Evolutionary conservation across 2,113 vertebrate genomes (phyloP).

Genomic region (Polyodon spathula): DNA sequence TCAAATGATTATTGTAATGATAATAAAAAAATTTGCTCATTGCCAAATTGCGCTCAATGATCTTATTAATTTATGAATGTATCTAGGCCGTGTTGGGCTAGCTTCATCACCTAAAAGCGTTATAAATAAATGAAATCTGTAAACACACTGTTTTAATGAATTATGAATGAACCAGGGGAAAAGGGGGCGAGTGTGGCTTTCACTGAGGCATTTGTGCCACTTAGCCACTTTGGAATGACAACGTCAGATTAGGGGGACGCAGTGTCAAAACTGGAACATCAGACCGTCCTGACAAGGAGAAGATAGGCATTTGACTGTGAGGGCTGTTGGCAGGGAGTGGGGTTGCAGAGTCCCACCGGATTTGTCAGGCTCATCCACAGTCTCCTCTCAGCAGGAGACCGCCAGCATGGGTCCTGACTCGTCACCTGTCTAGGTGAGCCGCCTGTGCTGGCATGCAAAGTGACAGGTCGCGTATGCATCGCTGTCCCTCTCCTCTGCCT

Average conservation of each 20-base stretch:
- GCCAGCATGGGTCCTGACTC: constrained; percentile 25
- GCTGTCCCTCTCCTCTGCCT: neutral
- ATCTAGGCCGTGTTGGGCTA: too few relatives aligned
- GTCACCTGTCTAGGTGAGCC: constrained; percentile 40
- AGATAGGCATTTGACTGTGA: constrained; percentile 54
- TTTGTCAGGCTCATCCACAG: constrained; percentile 51
- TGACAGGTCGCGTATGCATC: constrained; percentile 41
- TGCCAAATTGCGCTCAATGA: too few relatives aligned
- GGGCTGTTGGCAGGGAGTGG: constrained; percentile 57
- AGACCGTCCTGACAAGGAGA: constrained; percentile 24
- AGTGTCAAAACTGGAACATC: constrained; percentile 33
- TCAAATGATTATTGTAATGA: too few relatives aligned
- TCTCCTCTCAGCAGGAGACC: constrained; percentile 32
- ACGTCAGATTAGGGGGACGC: constrained; percentile 34
- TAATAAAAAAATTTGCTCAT: too few relatives aligned
- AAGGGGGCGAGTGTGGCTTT: constrained; percentile 2
- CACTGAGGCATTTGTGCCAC: constrained; percentile 10
- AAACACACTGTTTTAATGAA: too few relatives aligned
- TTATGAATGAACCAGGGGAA: neutral
- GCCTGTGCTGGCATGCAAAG: constrained; percentile 9
- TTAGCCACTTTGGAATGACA: constrained; percentile 13
- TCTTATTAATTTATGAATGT: too few relatives aligned
- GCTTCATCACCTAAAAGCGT: too few relatives aligned
- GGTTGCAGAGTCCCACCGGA: constrained; percentile 51
- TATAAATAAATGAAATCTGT: too few relatives aligned